A percentile compares a stretch with the other conserved stretches of the same genome.
Evolutionary conservation across 2,888 invertebrate genomes (phyloP).

Genomic region (Rhodophaea formosa): DNA sequence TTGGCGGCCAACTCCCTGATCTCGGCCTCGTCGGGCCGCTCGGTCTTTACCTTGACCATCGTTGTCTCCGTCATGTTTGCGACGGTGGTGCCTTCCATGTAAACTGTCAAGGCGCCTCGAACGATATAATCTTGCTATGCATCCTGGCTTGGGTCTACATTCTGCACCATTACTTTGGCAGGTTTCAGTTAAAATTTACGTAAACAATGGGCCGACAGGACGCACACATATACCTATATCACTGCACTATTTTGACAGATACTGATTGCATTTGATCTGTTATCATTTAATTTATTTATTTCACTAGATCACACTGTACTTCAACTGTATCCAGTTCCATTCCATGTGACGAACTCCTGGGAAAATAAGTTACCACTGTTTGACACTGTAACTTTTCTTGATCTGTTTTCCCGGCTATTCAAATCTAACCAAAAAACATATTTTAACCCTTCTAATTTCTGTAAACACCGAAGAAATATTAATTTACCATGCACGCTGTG

Average conservation of each 20-base stretch:
- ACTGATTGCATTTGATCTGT: constrained; percentile 30
- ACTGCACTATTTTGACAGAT: constrained; percentile 66
- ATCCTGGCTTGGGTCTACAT: constrained; percentile 56
- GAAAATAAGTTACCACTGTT: constrained; percentile 4
- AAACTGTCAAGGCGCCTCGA: constrained; percentile 23
- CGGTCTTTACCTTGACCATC: constrained; percentile 84
- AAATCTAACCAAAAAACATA: neutral
- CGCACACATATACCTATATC: constrained; percentile 52
- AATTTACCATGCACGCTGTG: constrained; percentile 57
- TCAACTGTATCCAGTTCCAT: constrained; percentile 26
- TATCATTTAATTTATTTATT: constrained; percentile 22
- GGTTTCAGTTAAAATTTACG: constrained; percentile 45
- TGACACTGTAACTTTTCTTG: constrained; percentile 4
- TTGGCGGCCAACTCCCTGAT: constrained; percentile 92
- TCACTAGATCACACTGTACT: constrained; percentile 2
- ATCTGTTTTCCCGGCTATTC: constrained; percentile 1
- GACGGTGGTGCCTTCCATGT: constrained; percentile 22
- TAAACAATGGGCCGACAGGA: constrained; percentile 59
- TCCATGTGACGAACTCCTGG: constrained; percentile 48
- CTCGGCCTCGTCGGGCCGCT: constrained; percentile 92
- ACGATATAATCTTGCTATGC: constrained; percentile 22
- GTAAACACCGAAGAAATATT: constrained; percentile 37
- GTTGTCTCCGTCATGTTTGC: constrained; percentile 55
- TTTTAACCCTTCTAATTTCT: neutral
- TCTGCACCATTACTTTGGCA: constrained; percentile 46